phyloP scores from a whole-genome alignment of 2,888 invertebrate species.

The Sarcophaga carnaria region DNA sequence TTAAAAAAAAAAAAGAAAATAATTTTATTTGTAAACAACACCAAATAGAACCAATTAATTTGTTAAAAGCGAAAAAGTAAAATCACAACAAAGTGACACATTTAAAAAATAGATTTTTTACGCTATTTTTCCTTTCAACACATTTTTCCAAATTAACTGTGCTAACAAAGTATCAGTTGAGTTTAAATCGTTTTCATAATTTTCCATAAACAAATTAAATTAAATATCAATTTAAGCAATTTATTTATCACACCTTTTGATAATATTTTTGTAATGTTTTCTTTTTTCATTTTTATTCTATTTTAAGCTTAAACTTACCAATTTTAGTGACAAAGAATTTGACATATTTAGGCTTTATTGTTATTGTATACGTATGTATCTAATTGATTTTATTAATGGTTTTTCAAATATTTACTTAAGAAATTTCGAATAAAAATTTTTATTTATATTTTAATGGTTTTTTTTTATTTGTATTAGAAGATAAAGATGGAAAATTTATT shows the following conservation, averaged over 20 bases:
- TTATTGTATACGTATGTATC: conserved; percentile 14
- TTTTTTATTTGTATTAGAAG: conserved; percentile 11
- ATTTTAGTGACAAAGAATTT: conserved; percentile 62
- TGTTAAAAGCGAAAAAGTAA: neutral
- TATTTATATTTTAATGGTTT: conserved; percentile 6
- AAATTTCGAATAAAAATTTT: conserved; percentile 14
- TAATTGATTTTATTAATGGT: neutral
- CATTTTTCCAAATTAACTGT: neutral
- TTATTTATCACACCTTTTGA: conserved; percentile 8
- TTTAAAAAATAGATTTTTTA: conserved; percentile 39
- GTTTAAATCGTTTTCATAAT: neutral
- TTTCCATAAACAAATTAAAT: conserved; percentile 14
- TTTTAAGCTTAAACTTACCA: conserved; percentile 58
- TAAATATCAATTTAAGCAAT: conserved; percentile 18
- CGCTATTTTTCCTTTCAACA: neutral
- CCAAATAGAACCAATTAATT: no score
- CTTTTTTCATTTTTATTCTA: neutral
- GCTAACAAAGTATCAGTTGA: neutral
- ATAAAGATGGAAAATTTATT: neutral
- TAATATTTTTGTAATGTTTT: conserved; percentile 1
- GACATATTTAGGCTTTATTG: conserved; percentile 45
- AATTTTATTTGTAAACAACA: no score
- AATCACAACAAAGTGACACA: conserved; percentile 55
- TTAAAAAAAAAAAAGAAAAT: no score
- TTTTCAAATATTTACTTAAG: conserved; percentile 28